Base-by-base conservation (phyloP, 2,113 vertebrate genomes). In the Halichoeres trimaculatus region DNA sequence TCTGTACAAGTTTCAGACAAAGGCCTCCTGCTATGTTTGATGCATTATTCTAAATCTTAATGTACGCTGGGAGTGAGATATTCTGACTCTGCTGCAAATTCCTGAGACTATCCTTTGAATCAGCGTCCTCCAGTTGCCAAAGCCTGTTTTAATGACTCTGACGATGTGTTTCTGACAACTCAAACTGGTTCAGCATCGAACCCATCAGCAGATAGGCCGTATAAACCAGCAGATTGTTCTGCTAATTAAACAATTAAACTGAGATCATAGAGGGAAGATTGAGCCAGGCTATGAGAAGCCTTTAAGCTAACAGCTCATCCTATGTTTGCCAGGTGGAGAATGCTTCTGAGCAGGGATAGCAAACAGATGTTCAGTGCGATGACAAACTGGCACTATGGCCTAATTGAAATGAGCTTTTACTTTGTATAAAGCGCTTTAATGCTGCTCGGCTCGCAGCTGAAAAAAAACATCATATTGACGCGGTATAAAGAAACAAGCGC, bases 381-480 rank as follows among this genome's bases (percentile, higher is more conserved):
- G n/a, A 77, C 56, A 45, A 65, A 69, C 1, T n/a, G 19, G 16
- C 20, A 1, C 43, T 38, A 30, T 22, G 12, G 20, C 72, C 51
- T 70, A 59, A 74, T 38, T 80, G 22, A 60, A 83, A 77, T 70
- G 2, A 74, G 71, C 58, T 56, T 73, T 77, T 57, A 56, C 59
- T 72, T 72, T 58, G 13, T 64, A 79, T 74, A 64, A 84, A 75
- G 56, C 40, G 62, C 56, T 71, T 62, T 59, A 84, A 81, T 65
- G 41, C 55, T 34, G 41, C 54, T n/a, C 67, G 30, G 74, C 74
- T 67, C 9, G 38, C 54, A 22, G 85, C 70, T 35, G 24, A 30
- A 65, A 55, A 81, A 41, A 60, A 85, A 85, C 58, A 66, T 78
- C 70, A 63, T 65, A 70, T 81, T 78, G 52, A 59, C 60, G 22